Evolutionary conservation across 2,113 vertebrate genomes (phyloP).

Genomic region (Cygnus atratus): DNA sequence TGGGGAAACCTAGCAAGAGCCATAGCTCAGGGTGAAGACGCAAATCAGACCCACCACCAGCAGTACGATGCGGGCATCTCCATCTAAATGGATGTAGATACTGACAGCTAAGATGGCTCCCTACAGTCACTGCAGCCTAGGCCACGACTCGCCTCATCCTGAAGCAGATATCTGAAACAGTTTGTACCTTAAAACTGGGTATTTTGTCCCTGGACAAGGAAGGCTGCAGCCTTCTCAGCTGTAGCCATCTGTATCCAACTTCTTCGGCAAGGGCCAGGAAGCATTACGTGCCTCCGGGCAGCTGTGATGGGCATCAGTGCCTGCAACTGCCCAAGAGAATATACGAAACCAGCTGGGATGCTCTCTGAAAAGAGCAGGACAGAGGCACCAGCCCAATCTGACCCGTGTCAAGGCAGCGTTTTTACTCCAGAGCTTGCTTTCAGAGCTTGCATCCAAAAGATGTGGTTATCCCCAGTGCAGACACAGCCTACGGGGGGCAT

Average conservation of each 20-base stretch:
- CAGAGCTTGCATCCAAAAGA: not conserved
- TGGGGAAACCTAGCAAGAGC: not conserved
- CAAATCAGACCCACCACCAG: not conserved
- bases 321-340: not conserved
- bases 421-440: not conserved
- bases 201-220: not conserved
- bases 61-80: not conserved
- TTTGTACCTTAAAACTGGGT: fast-evolving
- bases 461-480: not conserved
- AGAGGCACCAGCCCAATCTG: not conserved
- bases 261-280: not conserved
- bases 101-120: not conserved
- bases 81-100: not conserved
- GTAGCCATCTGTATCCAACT: not conserved
- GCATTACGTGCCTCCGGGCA: not conserved
- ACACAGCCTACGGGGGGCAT: not conserved
- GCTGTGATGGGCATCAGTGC: not conserved
- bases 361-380: not conserved
- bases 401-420: not conserved
- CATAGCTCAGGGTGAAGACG: not conserved
- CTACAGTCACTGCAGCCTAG: not conserved
- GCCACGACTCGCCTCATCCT: not conserved
- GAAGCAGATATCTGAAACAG: not conserved
- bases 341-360: not conserved
- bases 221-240: not conserved